Evolutionary conservation across 2,113 vertebrate species (phyloP).

Genomic region (Sinocyclocheilus anophthalmus): DNA sequence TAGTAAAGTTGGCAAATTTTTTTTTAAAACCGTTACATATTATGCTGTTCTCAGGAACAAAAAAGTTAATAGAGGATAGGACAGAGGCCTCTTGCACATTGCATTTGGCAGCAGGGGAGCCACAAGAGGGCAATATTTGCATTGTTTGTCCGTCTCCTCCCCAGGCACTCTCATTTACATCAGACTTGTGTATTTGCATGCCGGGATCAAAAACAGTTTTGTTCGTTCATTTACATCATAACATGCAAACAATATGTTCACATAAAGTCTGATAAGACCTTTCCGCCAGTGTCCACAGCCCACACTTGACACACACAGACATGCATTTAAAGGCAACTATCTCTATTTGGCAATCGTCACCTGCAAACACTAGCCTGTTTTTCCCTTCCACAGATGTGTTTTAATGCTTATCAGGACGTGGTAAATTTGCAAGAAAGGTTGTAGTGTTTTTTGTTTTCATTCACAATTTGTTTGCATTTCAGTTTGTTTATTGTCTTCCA

Average conservation of each 20-base stretch:
- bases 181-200: conserved; percentile 74
- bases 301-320: conserved; percentile 61
- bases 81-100: not conserved
- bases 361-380: conserved; percentile 64
- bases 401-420: conserved; percentile 56
- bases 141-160: conserved; percentile 79
- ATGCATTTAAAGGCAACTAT: conserved; percentile 59
- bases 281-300: conserved; percentile 63
- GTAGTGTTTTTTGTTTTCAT: not conserved
- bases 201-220: conserved; percentile 74
- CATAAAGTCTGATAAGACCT: conserved; percentile 73
- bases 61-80: not conserved
- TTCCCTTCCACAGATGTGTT: conserved; percentile 46
- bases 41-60: not conserved
- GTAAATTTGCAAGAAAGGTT: conserved; percentile 43
- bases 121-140: conserved; percentile 98
- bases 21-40: not conserved
- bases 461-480: not conserved
- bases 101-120: conserved; percentile 65
- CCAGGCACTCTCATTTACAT: conserved; percentile 70
- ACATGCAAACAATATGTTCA: conserved; percentile 71
- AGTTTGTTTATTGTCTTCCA: not conserved
- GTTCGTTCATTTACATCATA: conserved; percentile 76
- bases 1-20: not conserved
- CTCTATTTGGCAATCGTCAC: conserved; percentile 64